phyloP scores from a whole-genome alignment of 2,888 invertebrate species.

The Chironomus riparius region DNA sequence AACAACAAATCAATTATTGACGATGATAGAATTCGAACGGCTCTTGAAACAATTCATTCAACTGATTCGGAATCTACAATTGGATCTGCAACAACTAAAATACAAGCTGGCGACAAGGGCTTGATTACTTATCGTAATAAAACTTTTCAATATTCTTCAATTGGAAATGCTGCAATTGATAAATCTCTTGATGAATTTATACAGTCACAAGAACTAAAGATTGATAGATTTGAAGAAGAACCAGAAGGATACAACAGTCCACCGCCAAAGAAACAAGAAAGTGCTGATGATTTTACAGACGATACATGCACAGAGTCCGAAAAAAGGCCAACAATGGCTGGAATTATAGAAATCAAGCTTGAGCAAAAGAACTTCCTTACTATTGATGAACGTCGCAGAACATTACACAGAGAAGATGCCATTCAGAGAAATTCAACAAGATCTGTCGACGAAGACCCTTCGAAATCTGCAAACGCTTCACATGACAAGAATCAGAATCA shows the following conservation, averaged over 20 bases:
- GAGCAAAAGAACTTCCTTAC: constrained; percentile 28
- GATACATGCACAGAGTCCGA: constrained; percentile 18
- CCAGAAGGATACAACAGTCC: constrained; percentile 1
- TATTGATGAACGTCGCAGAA: constrained; percentile 33
- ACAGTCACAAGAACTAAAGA: constrained; percentile 30
- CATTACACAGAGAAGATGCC: constrained; percentile 40
- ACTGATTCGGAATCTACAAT: constrained; percentile 41
- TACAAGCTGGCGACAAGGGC: constrained; percentile 38
- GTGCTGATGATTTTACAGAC: constrained; percentile 1
- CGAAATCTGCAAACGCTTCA: constrained; percentile 31
- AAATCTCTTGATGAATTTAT: constrained; percentile 38
- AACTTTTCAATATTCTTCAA: constrained; percentile 36
- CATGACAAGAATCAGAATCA: constrained; percentile 28
- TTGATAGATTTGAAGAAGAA: constrained; percentile 15
- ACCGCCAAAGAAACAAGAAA: constrained; percentile 3
- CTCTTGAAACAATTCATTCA: constrained; percentile 36
- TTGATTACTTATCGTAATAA: constrained; percentile 35
- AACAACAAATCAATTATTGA: constrained; percentile 28
- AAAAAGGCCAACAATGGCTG: not conserved
- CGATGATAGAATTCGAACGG: constrained; percentile 38
- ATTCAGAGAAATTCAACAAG: constrained; percentile 39
- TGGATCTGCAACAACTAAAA: constrained; percentile 39
- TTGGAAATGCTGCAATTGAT: constrained; percentile 39
- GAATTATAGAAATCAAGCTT: constrained; percentile 30
- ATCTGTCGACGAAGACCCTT: constrained; percentile 32